These are phyloP conservation scores for Lasioglossum morio DNA, from an alignment of 2,888 invertebrate genomes.

Conservation along the genomic window DNA sequence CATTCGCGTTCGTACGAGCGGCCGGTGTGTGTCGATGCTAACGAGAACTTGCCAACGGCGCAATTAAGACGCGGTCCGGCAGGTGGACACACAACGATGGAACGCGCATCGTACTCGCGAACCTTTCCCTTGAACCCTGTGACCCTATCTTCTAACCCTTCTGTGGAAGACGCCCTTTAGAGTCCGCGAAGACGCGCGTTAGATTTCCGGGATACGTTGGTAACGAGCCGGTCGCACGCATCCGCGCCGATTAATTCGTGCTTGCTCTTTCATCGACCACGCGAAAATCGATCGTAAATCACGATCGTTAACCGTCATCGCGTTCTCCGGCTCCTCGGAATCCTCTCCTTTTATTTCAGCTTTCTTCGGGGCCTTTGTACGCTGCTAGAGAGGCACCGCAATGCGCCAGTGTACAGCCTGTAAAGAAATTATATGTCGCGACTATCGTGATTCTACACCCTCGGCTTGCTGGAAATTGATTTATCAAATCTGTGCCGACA, in stretches of 20 bases:
- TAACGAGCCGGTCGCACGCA: slow-evolving; percentile 14
- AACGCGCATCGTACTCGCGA: slow-evolving; percentile 33
- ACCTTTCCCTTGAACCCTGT: slow-evolving; percentile 53
- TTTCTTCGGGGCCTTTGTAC: too few species aligned
- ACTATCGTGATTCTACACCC: too few species aligned
- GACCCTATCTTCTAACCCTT: slow-evolving; percentile 31
- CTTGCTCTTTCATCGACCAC: neutral
- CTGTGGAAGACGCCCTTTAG: neutral
- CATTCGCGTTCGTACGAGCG: slow-evolving; percentile 27
- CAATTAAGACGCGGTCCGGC: slow-evolving; percentile 61
- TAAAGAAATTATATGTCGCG: too few species aligned
- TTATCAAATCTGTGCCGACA: too few species aligned
- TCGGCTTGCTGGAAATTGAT: too few species aligned
- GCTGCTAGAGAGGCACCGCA: too few species aligned
- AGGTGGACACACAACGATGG: slow-evolving; percentile 50
- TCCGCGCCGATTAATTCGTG: neutral
- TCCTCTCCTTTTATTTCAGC: too few species aligned
- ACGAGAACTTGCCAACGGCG: slow-evolving; percentile 65
- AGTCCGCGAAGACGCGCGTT: slow-evolving; percentile 3
- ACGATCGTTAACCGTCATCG: neutral
- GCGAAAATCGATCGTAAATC: neutral
- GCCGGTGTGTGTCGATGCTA: slow-evolving; percentile 36
- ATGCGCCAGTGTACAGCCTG: too few species aligned
- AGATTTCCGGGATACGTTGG: slow-evolving; percentile 6
- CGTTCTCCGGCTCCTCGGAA: neutral